A percentile compares a stretch with the other conserved stretches of the same genome.
Evolutionary conservation across 1,140 invertebrate genomes (phyloP).

Genomic region (Drosophila takahashii): DNA sequence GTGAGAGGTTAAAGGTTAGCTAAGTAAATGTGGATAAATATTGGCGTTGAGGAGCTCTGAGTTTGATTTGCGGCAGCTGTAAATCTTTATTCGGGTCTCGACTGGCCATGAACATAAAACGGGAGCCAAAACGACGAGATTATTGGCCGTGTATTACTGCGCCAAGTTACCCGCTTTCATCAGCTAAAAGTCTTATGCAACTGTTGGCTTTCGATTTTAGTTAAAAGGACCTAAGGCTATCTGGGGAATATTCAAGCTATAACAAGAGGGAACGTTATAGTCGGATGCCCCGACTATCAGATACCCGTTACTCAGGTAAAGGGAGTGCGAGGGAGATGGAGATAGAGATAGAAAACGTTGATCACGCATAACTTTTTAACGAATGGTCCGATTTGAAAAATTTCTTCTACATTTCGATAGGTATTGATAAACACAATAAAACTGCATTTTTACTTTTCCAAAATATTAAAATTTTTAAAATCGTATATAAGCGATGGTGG

Average conservation of each 20-base stretch:
- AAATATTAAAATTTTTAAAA: too few relatives aligned
- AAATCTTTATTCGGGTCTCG: conserved; percentile 54
- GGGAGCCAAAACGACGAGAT: conserved; percentile 6
- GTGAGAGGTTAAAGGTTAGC: conserved; percentile 1
- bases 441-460: too few relatives aligned
- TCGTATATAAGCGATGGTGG: too few relatives aligned
- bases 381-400: too few relatives aligned
- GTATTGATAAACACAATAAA: too few relatives aligned
- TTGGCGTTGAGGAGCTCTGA: conserved; percentile 51
- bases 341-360: too few relatives aligned
- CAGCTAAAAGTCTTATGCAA: conserved; percentile 13
- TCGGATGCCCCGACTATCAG: too few relatives aligned
- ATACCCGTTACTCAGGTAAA: too few relatives aligned
- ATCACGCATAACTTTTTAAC: too few relatives aligned
- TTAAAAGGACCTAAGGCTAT: neutral
- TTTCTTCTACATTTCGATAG: too few relatives aligned
- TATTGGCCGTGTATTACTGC: conserved; percentile 27
- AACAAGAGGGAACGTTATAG: too few relatives aligned
- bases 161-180: neutral
- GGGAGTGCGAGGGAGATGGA: too few relatives aligned
- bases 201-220: neutral
- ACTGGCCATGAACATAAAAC: conserved; percentile 32
- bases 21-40: conserved; percentile 37
- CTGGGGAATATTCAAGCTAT: neutral
- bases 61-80: conserved; percentile 59